These are phyloP conservation scores for Clarias batrachus DNA, from an alignment of 2,113 vertebrate genomes.

Conservation along the genomic window DNA sequence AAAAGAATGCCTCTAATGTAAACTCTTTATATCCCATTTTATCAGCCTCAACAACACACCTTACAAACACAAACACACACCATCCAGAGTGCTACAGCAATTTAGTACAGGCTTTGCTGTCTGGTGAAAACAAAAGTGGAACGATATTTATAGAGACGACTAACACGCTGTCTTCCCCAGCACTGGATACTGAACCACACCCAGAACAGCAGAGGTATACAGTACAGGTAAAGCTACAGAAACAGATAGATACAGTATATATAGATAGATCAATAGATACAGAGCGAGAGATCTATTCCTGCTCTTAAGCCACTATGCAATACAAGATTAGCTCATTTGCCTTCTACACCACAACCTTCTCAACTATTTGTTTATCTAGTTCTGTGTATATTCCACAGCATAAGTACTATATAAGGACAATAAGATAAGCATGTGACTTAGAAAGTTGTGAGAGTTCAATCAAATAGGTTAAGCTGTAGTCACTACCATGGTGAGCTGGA, in stretches of 20 bases:
- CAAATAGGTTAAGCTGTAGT: background rate
- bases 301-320: background rate
- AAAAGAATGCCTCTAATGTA: slow-evolving; percentile 65
- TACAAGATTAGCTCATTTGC: background rate
- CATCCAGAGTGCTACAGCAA: slow-evolving; percentile 48
- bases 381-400: background rate
- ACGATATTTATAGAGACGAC: slow-evolving; percentile 68
- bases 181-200: slow-evolving; percentile 41
- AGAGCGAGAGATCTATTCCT: background rate
- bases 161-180: slow-evolving; percentile 48
- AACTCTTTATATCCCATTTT: slow-evolving; percentile 62
- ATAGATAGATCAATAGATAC: background rate
- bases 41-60: background rate
- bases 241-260: background rate
- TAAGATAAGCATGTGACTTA: background rate
- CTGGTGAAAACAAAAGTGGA: slow-evolving; percentile 57
- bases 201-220: slow-evolving; percentile 22
- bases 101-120: slow-evolving; percentile 53
- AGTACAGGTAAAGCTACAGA: background rate
- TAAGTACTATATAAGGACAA: background rate
- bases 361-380: background rate
- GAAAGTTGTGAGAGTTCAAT: background rate
- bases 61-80: slow-evolving; percentile 23
- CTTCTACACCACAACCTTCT: background rate
- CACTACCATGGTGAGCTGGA: background rate